phyloP scores from a whole-genome alignment of 1,140 invertebrate genomes.

The Zaprionus africanus region DNA sequence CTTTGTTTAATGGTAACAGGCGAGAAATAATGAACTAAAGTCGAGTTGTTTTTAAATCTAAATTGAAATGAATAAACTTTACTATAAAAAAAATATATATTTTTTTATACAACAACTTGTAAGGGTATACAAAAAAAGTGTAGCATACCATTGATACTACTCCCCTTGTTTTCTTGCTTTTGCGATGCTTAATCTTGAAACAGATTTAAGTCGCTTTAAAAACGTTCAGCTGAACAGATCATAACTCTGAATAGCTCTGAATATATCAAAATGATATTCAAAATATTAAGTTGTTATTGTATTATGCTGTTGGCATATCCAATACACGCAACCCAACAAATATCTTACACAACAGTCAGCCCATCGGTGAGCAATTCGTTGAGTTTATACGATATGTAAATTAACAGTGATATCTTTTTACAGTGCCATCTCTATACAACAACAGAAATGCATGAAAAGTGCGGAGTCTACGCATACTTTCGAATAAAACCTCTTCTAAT shows the following conservation, averaged over 20 bases:
- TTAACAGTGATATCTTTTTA: background rate
- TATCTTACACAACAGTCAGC: background rate
- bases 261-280: background rate
- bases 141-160: background rate
- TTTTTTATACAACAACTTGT: background rate
- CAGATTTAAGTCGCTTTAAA: background rate
- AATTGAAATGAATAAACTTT: too few relatives aligned
- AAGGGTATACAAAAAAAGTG: background rate
- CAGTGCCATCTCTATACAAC: slow-evolving; percentile 2
- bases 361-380: background rate
- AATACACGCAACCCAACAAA: background rate
- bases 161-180: background rate
- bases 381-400: background rate
- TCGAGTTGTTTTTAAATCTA: too few relatives aligned
- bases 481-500: slow-evolving; percentile 9
- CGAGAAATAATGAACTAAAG: too few relatives aligned
- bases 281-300: background rate
- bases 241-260: background rate
- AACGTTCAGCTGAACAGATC: background rate
- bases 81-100: too few relatives aligned
- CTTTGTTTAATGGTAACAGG: too few relatives aligned
- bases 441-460: slow-evolving; percentile 19
- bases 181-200: background rate
- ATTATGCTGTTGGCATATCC: background rate
- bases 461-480: slow-evolving; percentile 3